Conservation (phyloP, 1,140 invertebrate genomes). For the Rhysida immarginata region DNA sequence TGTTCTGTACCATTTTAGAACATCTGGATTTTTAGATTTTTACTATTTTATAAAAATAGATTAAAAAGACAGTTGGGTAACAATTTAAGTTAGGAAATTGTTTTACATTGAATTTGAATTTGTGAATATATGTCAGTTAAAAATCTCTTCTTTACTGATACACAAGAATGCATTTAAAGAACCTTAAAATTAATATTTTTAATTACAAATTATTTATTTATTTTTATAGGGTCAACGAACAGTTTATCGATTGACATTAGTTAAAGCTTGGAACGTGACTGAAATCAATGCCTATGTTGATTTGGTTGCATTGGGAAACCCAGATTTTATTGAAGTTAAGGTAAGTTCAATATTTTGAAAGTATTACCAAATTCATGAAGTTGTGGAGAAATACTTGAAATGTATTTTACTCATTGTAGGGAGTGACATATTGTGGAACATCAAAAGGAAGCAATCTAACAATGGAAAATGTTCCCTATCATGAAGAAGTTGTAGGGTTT, state of each 20-base stretch:
- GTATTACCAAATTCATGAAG: too few species aligned
- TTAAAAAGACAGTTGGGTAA: too few species aligned
- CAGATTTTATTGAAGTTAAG: constrained; percentile 52
- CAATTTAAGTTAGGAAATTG: too few species aligned
- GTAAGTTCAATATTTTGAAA: constrained; percentile 22
- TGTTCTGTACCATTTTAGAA: too few species aligned
- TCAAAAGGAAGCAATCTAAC: constrained; percentile 40
- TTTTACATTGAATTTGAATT: too few species aligned
- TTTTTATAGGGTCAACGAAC: constrained; percentile 38
- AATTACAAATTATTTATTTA: background rate
- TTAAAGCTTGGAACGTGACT: constrained; percentile 45
- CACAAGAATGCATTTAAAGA: too few species aligned
- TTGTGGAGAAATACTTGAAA: too few species aligned
- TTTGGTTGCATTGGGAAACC: constrained; percentile 40
- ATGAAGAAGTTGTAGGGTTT: constrained; percentile 44
- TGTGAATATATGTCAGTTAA: too few species aligned
- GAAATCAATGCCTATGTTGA: constrained; percentile 43
- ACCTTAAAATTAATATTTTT: background rate
- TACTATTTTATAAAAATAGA: too few species aligned
- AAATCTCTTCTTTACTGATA: too few species aligned
- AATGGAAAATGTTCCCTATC: constrained; percentile 51
- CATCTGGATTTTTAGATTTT: too few species aligned
- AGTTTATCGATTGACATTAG: constrained; percentile 46
- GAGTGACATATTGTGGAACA: constrained; percentile 47
- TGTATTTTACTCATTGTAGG: constrained; percentile 29